Conservation (phyloP, 2,888 invertebrate species). For the Cryptops parisi region DNA sequence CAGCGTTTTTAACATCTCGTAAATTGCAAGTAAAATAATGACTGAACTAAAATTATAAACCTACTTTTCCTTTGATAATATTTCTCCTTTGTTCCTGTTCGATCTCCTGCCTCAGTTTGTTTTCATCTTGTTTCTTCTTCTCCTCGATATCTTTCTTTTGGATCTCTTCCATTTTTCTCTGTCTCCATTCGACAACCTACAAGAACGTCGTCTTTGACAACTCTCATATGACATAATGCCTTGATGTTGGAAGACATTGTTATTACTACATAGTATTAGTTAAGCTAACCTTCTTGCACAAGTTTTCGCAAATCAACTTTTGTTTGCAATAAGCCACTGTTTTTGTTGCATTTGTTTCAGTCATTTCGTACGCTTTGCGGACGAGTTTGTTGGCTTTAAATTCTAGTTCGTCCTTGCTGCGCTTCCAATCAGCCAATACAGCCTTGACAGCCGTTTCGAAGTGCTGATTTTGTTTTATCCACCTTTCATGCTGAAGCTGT, state of each 20-base stretch:
- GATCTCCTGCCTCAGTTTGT: neutral
- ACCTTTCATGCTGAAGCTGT: neutral
- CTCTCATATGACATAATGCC: too few species aligned
- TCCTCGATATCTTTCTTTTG: neutral
- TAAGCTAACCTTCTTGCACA: neutral
- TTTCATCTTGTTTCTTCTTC: neutral
- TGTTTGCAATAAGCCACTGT: neutral
- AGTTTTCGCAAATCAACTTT: neutral
- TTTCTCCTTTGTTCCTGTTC: neutral
- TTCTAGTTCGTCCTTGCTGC: conserved; percentile 1
- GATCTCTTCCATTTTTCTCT: neutral
- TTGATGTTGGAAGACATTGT: too few species aligned
- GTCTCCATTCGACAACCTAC: conserved; percentile 1
- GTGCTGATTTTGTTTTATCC: conserved; percentile 1
- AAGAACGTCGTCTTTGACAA: too few species aligned
- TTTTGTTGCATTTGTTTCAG: neutral
- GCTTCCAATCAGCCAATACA: neutral
- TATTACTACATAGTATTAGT: too few species aligned
- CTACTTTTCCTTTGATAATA: neutral
- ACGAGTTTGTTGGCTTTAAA: neutral
- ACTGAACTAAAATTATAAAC: neutral
- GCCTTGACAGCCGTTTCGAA: neutral
- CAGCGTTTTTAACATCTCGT: too few species aligned
- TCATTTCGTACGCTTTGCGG: neutral
- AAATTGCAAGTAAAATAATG: too few species aligned